These are phyloP conservation scores for Spatulosminthurus flaviceps DNA, from an alignment of 2,888 invertebrate genomes.

Conservation along the genomic window DNA sequence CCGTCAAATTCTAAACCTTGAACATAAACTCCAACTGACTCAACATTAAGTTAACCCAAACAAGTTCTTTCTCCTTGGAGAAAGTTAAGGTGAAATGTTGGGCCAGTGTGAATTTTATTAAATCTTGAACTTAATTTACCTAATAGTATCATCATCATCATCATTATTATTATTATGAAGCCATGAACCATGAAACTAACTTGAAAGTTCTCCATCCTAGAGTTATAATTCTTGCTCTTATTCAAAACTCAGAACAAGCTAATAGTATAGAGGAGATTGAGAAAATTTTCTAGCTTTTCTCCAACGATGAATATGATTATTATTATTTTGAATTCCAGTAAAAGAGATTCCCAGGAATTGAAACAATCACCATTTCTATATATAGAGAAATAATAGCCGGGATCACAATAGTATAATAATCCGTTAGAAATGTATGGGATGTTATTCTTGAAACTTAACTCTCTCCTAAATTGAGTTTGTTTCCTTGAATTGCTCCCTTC, in stretches of 20 bases:
- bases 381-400: not conserved
- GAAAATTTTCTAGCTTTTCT: too few relatives aligned
- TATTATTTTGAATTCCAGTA: too few relatives aligned
- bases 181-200: not conserved
- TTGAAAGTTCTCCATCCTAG: too few relatives aligned
- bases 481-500: conserved; percentile 4
- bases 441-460: conserved; percentile 31
- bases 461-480: conserved; percentile 30
- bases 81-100: not conserved
- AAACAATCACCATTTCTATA: not conserved
- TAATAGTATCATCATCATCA: not conserved
- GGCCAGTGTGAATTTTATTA: not conserved
- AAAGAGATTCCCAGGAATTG: not conserved
- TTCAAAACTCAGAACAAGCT: too few relatives aligned
- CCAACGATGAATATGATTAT: too few relatives aligned
- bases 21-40: too few relatives aligned
- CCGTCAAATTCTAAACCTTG: too few relatives aligned
- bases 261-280: too few relatives aligned
- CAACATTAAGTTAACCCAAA: too few relatives aligned
- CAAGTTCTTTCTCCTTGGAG: not conserved
- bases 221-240: too few relatives aligned
- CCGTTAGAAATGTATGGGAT: conserved; percentile 12
- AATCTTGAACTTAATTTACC: conserved; percentile 18
- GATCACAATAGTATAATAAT: conserved; percentile 14
- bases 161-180: too few relatives aligned